Percentiles rank a stretch among this genome's conserved stretches.
Conservation (phyloP, 2,888 invertebrate genomes). For the Idaea straminata region DNA sequence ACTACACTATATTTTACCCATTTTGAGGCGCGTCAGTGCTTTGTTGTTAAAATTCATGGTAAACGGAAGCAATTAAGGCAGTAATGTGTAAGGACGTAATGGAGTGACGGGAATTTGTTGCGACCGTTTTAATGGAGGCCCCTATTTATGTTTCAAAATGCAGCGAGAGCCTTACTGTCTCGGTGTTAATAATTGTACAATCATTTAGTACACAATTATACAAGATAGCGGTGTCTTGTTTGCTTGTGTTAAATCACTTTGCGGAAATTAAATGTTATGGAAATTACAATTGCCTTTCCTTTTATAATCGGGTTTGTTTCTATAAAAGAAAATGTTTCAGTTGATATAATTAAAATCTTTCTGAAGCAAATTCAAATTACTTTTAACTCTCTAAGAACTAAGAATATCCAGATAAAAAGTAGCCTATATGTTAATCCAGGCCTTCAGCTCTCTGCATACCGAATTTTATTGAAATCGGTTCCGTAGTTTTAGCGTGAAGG, state of each 20-base stretch:
- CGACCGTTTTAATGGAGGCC: constrained; percentile 62
- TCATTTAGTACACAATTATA: constrained; percentile 44
- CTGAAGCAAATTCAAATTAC: constrained; percentile 30
- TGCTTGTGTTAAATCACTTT: constrained; percentile 32
- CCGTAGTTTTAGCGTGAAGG: too few species aligned
- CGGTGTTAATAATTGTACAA: constrained; percentile 51
- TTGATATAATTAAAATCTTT: background rate
- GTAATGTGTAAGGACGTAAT: constrained; percentile 73
- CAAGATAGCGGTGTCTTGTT: constrained; percentile 32
- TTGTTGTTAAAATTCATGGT: constrained; percentile 73
- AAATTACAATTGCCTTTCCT: constrained; percentile 30
- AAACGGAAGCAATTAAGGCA: constrained; percentile 73
- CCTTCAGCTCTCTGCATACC: too few species aligned
- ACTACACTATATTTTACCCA: constrained; percentile 67
- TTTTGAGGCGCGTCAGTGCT: constrained; percentile 62
- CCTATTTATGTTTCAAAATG: constrained; percentile 66
- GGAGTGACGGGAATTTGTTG: constrained; percentile 72
- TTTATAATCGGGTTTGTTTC: constrained; percentile 32
- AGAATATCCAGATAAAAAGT: too few species aligned
- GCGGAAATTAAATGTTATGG: constrained; percentile 31
- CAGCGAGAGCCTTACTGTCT: constrained; percentile 49
- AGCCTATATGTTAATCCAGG: too few species aligned
- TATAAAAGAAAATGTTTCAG: constrained; percentile 7
- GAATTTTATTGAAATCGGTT: too few species aligned
- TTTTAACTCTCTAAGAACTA: too few species aligned